Percentiles rank a stretch among this genome's conserved stretches.
These are phyloP conservation scores for Pocillopora damicornis DNA, from an alignment of 64 coral and sea anemone species.

Conservation along the genomic window DNA sequence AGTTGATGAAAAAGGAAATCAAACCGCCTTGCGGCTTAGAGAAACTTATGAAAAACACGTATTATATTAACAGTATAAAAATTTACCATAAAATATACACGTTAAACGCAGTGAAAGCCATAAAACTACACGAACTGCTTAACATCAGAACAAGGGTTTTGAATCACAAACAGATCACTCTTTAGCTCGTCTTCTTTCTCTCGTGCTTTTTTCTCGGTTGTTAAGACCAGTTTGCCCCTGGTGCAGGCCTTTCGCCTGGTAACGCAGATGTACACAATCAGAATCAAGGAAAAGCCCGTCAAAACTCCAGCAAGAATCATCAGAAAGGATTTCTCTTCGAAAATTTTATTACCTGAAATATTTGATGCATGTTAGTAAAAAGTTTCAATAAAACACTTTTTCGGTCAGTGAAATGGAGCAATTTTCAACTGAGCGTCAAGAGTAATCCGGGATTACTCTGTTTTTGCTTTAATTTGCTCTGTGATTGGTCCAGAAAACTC, in stretches of 20 bases:
- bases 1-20: too few species aligned
- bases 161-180: neutral
- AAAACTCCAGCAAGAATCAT: neutral
- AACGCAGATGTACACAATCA: neutral
- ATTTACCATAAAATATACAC: neutral
- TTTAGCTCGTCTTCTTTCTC: neutral
- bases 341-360: conserved; percentile 1
- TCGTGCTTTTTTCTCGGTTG: neutral
- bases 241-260: neutral
- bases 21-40: too few species aligned
- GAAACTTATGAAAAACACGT: too few species aligned
- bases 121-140: neutral
- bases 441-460: too few species aligned
- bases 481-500: too few species aligned
- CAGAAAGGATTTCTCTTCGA: neutral
- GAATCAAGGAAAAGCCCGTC: neutral
- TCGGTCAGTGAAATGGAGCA: too few species aligned
- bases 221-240: neutral
- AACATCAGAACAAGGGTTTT: too few species aligned
- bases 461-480: too few species aligned
- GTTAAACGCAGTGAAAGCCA: neutral
- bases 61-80: too few species aligned
- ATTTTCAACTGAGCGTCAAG: too few species aligned
- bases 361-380: too few species aligned
- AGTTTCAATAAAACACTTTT: too few species aligned